Base-by-base conservation (phyloP, 2,113 vertebrate species). In the Sinocyclocheilus anshuiensis region DNA sequence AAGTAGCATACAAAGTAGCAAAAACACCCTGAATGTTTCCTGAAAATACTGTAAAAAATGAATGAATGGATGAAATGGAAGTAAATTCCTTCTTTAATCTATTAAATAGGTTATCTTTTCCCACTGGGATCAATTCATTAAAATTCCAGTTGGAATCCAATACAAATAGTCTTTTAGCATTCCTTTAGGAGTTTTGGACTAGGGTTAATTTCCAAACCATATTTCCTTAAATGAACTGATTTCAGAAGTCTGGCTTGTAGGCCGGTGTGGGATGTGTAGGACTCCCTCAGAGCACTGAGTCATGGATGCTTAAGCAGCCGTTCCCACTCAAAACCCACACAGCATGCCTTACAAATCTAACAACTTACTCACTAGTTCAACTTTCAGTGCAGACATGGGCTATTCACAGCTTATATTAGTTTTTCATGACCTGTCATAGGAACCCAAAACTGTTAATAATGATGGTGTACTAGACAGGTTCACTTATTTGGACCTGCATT, bases 301-400 rank as follows among this genome's bases (percentile, higher is more conserved):
- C 88, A 89, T 79, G 42, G 74, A 85, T 74, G 78, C 45, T 85
- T 29, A 78, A 79, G 55, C 84, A 83, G 65, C 86, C 77, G 65
- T 79, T 83, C 86, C 88, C 88, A 89, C 88, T 79, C 88, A 79
- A 85, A 85, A 76, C 88, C 88, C 79, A 87, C 88, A 85, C 86
- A 81, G 57, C 77, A 82, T 57, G 72, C 83, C 81, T 75, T 61
- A 48, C 74, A 82, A 65, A 48, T 36, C 82, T 16, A 79, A 81
- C 78, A 45, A 78, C 55, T 45, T 65, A 53, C 83, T 81, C 42
- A 63, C 33, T 45, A 42, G 71, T 48, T 82, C 59, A 71, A 87
- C 72, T 89, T 86, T 84, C 50, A 63, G 50, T 45, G 53, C 4
- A 39, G 20, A 81, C 24, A 65, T 88, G 42, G 59, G 79, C 53